phyloP scores from a whole-genome alignment of 2,113 vertebrate genomes.

The Tapirus terrestris region DNA sequence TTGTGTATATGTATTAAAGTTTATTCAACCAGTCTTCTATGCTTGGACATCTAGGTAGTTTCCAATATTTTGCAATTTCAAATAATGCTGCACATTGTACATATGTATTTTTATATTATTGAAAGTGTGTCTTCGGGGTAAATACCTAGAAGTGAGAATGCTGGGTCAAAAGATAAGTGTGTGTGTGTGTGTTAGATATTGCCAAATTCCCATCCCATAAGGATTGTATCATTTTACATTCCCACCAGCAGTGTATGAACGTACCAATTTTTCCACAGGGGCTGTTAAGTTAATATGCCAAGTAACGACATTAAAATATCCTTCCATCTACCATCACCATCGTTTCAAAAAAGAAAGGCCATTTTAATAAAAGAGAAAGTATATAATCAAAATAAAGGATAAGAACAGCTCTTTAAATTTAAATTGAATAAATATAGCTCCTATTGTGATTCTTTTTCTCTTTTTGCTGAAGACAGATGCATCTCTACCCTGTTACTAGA shows the following conservation, averaged over 20 bases:
- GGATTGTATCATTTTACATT: background rate
- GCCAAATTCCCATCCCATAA: background rate
- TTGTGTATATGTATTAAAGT: background rate
- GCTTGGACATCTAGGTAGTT: slow-evolving; percentile 10
- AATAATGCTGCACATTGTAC: background rate
- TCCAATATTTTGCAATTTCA: background rate
- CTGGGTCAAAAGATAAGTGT: background rate
- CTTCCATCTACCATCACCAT: background rate
- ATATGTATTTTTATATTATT: background rate
- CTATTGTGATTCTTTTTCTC: background rate
- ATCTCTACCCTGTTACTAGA: background rate
- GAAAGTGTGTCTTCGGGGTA: background rate
- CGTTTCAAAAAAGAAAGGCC: background rate
- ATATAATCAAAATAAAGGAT: background rate
- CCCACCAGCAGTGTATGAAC: background rate
- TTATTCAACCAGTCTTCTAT: background rate
- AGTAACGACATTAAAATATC: slow-evolving; percentile 15
- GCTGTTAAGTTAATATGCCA: background rate
- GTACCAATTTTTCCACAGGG: background rate
- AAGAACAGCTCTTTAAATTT: slow-evolving; percentile 21
- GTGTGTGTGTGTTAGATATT: background rate
- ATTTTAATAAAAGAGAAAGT: slow-evolving; percentile 33
- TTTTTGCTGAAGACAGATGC: background rate
- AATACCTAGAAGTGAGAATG: background rate
- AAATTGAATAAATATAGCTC: slow-evolving; percentile 9